Evolutionary conservation across 2,888 invertebrate genomes (phyloP).

Genomic region (Xylocampa areola): DNA sequence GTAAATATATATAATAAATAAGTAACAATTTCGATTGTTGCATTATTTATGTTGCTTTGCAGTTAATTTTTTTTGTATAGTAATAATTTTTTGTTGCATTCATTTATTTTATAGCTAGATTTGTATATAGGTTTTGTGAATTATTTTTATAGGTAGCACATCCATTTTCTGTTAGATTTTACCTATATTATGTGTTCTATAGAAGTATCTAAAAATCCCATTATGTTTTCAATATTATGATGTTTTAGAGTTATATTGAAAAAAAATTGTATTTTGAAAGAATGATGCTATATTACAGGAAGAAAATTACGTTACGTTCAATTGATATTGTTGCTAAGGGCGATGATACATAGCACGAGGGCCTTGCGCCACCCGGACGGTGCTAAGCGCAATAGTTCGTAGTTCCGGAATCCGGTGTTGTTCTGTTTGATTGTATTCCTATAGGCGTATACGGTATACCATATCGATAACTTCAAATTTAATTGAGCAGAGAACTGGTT

Average conservation of each 20-base stretch:
- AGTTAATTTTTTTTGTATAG: slow-evolving; percentile 34
- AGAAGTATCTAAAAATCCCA: too few relatives aligned
- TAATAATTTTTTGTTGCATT: slow-evolving; percentile 35
- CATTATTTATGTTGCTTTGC: slow-evolving; percentile 52
- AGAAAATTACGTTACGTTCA: not conserved
- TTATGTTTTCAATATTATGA: too few relatives aligned
- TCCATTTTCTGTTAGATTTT: not conserved
- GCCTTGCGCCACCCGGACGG: slow-evolving; percentile 2
- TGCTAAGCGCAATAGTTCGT: slow-evolving; percentile 9
- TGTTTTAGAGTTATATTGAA: too few relatives aligned
- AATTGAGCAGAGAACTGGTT: not conserved
- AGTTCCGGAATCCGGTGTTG: slow-evolving; percentile 17
- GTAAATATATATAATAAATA: slow-evolving; percentile 53
- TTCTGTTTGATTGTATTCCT: too few relatives aligned
- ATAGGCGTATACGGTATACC: too few relatives aligned
- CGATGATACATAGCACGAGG: slow-evolving; percentile 23
- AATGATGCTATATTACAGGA: not conserved
- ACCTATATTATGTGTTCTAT: too few relatives aligned
- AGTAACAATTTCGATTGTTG: slow-evolving; percentile 48
- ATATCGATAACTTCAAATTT: too few relatives aligned
- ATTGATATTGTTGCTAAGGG: slow-evolving; percentile 12
- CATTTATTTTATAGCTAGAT: slow-evolving; percentile 17
- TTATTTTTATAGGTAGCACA: slow-evolving; percentile 24
- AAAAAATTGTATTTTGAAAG: too few relatives aligned
- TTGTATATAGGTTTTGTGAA: slow-evolving; percentile 11